Conservation (phyloP, 2,113 vertebrate genomes). For the Bos javanicus region DNA sequence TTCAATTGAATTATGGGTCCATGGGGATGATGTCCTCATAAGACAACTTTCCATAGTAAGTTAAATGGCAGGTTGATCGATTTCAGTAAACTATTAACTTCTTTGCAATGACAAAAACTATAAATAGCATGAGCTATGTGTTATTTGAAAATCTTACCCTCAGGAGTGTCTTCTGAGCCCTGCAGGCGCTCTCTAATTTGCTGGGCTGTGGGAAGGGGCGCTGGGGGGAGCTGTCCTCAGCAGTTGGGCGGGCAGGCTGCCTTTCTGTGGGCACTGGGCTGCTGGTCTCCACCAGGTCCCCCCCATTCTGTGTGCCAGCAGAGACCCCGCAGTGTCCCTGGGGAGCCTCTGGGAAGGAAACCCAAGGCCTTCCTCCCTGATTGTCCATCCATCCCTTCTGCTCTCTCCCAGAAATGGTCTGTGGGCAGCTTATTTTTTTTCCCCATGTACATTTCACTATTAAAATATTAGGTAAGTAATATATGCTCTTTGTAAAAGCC, state of each 20-base stretch:
- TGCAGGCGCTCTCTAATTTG: background rate
- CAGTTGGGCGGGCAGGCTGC: background rate
- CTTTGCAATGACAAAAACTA: background rate
- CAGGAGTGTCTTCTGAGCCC: background rate
- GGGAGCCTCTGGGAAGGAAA: background rate
- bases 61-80: background rate
- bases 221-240: background rate
- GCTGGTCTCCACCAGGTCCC: background rate
- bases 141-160: background rate
- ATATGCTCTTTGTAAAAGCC: background rate
- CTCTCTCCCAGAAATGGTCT: background rate
- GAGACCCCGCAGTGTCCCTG: background rate
- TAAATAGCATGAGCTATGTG: background rate
- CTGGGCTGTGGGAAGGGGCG: background rate
- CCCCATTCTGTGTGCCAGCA: background rate
- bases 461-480: background rate
- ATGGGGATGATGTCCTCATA: background rate
- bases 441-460: background rate
- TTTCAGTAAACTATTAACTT: background rate
- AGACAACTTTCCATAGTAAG: background rate
- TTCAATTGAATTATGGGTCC: background rate
- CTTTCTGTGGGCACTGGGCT: fast-evolving
- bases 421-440: fast-evolving
- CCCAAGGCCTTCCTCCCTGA: background rate
- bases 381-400: background rate